Percentiles rank a stretch among this genome's conserved stretches.
Evolutionary conservation across 1,140 invertebrate species (phyloP).

Genomic region (Musca vetustissima): DNA sequence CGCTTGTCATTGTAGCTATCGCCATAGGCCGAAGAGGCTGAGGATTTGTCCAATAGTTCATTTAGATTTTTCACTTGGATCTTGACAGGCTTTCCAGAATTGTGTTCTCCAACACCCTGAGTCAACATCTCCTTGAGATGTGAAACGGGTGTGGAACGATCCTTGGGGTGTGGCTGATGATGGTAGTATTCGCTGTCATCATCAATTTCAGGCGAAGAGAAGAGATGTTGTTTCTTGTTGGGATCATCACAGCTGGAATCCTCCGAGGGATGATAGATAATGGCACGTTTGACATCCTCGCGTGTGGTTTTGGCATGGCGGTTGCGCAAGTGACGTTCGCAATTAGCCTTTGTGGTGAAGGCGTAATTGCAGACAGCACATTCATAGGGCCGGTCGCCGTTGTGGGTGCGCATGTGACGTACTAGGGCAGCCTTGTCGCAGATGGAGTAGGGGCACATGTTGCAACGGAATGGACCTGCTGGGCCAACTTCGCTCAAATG

Average conservation of each 20-base stretch:
- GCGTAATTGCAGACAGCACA: constrained; percentile 92
- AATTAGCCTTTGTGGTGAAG: constrained; percentile 94
- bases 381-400: constrained; percentile 92
- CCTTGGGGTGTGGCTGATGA: constrained; percentile 32
- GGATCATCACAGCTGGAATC: constrained; percentile 73
- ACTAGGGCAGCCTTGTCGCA: constrained; percentile 88
- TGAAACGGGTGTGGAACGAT: constrained; percentile 56
- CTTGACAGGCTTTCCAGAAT: constrained; percentile 56
- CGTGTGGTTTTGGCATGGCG: constrained; percentile 81
- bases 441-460: constrained; percentile 87
- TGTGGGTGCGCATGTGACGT: constrained; percentile 89
- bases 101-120: neutral
- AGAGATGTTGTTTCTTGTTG: constrained; percentile 33
- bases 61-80: constrained; percentile 68
- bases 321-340: constrained; percentile 86
- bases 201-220: constrained; percentile 33
- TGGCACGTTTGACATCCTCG: constrained; percentile 82
- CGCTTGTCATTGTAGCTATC: constrained; percentile 39
- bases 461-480: constrained; percentile 80
- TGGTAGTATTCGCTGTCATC: constrained; percentile 44
- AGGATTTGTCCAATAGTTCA: constrained; percentile 59
- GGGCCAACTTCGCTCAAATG: constrained; percentile 71
- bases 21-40: constrained; percentile 37
- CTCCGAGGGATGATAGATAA: constrained; percentile 83
- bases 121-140: constrained; percentile 57